Conservation (phyloP, 2,113 vertebrate species). For the Galbula dea region DNA sequence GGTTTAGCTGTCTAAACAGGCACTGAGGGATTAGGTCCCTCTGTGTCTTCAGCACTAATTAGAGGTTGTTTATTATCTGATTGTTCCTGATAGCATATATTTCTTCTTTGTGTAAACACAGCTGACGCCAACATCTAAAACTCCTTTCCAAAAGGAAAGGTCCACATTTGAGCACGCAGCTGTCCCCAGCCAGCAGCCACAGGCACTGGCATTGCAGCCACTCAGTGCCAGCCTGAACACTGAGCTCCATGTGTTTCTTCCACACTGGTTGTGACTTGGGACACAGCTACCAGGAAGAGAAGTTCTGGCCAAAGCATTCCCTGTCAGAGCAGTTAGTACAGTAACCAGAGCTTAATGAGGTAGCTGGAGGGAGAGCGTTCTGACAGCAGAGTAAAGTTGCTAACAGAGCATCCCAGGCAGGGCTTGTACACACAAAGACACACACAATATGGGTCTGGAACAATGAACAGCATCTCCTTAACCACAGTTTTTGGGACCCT, state of each 20-base stretch:
- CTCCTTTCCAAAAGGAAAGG: not conserved
- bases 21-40: slow-evolving; percentile 17
- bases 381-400: fast-evolving
- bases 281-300: not conserved
- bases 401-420: not conserved
- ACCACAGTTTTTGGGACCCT: not conserved
- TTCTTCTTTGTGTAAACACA: slow-evolving; percentile 28
- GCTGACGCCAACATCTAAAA: not conserved
- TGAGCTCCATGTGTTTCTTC: not conserved
- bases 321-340: not conserved
- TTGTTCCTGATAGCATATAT: not conserved
- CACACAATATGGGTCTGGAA: not conserved
- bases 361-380: fast-evolving
- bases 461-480: not conserved
- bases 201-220: fast-evolving
- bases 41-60: not conserved
- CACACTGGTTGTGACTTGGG: fast-evolving
- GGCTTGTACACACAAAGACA: not conserved
- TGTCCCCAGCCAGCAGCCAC: not conserved
- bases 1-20: slow-evolving; percentile 30
- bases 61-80: slow-evolving; percentile 8
- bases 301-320: not conserved
- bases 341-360: not conserved
- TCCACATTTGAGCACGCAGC: not conserved
- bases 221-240: fast-evolving